Conservation (phyloP, 2,888 invertebrate genomes). For the Ptilodon capucinus region DNA sequence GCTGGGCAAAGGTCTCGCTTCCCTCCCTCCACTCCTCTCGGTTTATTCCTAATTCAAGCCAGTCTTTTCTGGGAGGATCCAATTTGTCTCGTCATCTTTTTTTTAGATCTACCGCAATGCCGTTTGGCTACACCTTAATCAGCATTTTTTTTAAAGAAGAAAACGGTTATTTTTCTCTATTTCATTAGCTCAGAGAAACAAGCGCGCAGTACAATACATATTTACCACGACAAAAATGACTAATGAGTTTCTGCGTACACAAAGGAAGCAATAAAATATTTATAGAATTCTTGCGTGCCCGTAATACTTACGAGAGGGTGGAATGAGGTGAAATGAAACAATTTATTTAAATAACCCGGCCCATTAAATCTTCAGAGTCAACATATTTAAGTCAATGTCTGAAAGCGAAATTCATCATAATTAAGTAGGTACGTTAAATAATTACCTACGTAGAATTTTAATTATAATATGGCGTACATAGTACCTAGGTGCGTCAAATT, state of each 20-base stretch:
- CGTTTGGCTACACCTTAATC: no score
- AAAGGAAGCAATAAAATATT: conserved; percentile 44
- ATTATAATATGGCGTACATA: neutral
- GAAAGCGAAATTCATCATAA: neutral
- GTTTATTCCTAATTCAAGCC: no score
- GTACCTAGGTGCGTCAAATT: neutral
- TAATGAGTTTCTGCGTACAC: conserved; percentile 37
- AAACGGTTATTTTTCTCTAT: no score
- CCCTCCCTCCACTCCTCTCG: no score
- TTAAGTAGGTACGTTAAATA: neutral
- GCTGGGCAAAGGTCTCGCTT: no score
- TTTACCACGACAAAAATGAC: conserved; percentile 38
- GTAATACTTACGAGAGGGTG: conserved; percentile 19
- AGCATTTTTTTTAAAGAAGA: no score
- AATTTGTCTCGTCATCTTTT: no score
- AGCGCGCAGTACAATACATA: conserved; percentile 18
- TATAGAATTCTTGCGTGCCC: conserved; percentile 39
- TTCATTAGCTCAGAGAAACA: conserved; percentile 12
- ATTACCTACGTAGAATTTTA: neutral
- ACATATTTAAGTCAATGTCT: neutral
- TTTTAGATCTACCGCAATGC: no score
- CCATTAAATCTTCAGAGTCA: conserved; percentile 3
- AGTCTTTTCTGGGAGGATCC: no score
- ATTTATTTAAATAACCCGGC: conserved; percentile 11
- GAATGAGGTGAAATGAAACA: conserved; percentile 14